A percentile compares a stretch with the other conserved stretches of the same genome.
Evolutionary conservation across 2,888 invertebrate genomes (phyloP).

Genomic region (Ashinkailepas kermadecensis): DNA sequence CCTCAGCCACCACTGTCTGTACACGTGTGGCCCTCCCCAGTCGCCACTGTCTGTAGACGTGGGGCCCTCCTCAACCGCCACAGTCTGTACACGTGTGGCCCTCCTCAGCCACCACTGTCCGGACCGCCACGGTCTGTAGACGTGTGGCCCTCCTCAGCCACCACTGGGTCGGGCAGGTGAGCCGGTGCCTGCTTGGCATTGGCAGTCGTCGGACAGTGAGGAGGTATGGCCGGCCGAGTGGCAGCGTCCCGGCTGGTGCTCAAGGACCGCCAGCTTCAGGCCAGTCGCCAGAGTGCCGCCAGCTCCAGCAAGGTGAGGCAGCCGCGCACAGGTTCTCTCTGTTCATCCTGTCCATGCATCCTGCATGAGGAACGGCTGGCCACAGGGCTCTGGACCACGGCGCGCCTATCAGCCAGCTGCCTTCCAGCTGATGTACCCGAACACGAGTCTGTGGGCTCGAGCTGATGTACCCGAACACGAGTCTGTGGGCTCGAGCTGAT

Average conservation of each 20-base stretch:
- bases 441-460: no score
- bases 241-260: conserved; percentile 3
- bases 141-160: neutral
- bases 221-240: neutral
- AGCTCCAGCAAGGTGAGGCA: neutral
- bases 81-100: neutral
- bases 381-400: no score
- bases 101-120: neutral
- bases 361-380: no score
- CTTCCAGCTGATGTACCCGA: no score
- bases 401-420: no score
- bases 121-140: neutral
- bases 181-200: neutral
- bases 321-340: no score
- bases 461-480: no score
- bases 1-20: neutral
- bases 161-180: neutral
- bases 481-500: no score
- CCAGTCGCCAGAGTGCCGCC: neutral
- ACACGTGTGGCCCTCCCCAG: neutral
- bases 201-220: neutral
- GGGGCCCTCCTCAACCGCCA: neutral
- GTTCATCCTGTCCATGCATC: no score
- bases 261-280: neutral
- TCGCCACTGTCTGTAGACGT: neutral